phyloP scores from a whole-genome alignment of 2,888 invertebrate genomes.

The Apamea crenata region DNA sequence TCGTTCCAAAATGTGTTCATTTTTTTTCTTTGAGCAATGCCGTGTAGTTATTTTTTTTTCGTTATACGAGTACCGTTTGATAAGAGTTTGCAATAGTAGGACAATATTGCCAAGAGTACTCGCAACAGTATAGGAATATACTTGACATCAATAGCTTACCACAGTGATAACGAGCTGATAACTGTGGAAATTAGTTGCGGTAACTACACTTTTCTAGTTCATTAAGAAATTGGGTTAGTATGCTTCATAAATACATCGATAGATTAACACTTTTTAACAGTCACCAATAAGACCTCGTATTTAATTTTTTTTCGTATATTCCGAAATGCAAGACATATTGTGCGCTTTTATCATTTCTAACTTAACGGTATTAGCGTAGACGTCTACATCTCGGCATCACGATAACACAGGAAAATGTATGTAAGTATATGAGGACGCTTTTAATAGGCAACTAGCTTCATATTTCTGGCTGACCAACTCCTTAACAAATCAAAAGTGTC shows the following conservation, averaged over 20 bases:
- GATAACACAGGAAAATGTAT: too few relatives aligned
- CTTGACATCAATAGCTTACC: constrained; percentile 23
- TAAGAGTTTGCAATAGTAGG: background rate
- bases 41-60: too few relatives aligned
- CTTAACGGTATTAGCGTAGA: background rate
- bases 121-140: constrained; percentile 1
- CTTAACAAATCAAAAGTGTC: too few relatives aligned
- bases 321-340: background rate
- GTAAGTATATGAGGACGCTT: too few relatives aligned
- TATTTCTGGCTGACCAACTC: too few relatives aligned
- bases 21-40: too few relatives aligned
- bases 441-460: too few relatives aligned
- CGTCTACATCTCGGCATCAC: background rate
- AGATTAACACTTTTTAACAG: background rate
- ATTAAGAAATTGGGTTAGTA: background rate
- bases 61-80: too few relatives aligned
- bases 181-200: constrained; percentile 1
- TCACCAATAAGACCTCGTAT: background rate
- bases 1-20: background rate
- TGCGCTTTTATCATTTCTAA: background rate
- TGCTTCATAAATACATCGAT: background rate
- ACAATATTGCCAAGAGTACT: background rate
- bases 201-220: background rate
- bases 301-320: background rate
- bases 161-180: constrained; percentile 35